phyloP scores from a whole-genome alignment of 92 coral and sea anemone genomes.

The Desmophyllum pertusum region DNA sequence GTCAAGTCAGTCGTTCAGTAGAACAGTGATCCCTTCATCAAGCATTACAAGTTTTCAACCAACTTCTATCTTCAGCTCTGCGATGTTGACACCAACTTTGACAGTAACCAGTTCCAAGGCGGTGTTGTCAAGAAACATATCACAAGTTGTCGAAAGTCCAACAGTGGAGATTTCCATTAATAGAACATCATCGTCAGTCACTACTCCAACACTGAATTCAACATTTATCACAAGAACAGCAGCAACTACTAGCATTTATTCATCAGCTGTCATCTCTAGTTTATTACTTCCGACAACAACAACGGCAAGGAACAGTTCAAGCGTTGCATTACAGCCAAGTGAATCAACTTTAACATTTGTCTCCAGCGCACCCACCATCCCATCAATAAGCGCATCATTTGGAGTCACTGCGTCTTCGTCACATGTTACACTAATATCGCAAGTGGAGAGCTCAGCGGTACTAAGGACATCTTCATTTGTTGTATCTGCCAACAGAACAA shows the following conservation, averaged over 20 bases:
- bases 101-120: slow-evolving; percentile 14
- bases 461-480: background rate
- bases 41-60: slow-evolving; percentile 18
- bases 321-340: background rate
- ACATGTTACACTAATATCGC: background rate
- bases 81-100: background rate
- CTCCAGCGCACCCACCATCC: background rate
- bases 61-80: slow-evolving; percentile 25
- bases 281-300: slow-evolving; percentile 13
- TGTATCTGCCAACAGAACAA: background rate
- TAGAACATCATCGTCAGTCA: slow-evolving; percentile 14
- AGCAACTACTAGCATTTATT: background rate
- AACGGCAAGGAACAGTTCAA: slow-evolving; percentile 10
- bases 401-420: background rate
- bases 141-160: slow-evolving; percentile 7
- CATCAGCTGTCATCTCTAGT: background rate
- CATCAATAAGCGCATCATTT: slow-evolving; percentile 1
- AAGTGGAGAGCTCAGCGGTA: background rate
- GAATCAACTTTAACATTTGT: background rate
- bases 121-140: background rate
- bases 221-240: slow-evolving; percentile 37
- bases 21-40: slow-evolving; percentile 14
- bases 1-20: background rate
- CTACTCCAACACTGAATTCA: slow-evolving; percentile 17
- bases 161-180: background rate